phyloP scores from a whole-genome alignment of 1,140 invertebrate species.

The Oncopodura yosiiana region DNA sequence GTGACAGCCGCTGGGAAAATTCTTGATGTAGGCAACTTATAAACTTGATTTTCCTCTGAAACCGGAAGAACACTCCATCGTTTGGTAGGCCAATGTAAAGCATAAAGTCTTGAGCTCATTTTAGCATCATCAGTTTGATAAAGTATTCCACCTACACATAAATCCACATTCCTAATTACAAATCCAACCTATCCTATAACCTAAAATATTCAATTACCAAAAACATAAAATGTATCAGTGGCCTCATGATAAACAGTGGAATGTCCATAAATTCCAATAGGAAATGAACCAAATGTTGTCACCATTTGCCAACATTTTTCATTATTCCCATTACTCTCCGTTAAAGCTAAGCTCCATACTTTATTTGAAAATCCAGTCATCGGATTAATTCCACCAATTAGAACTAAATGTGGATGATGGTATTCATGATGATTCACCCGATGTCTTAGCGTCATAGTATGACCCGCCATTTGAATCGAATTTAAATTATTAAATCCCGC shows the following conservation, averaged over 20 bases:
- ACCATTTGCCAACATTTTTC: slow-evolving; percentile 57
- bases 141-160: slow-evolving; percentile 72
- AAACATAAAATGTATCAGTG: slow-evolving; percentile 77
- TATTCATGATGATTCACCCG: not conserved
- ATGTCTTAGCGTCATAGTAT: slow-evolving; percentile 70
- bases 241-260: slow-evolving; percentile 72
- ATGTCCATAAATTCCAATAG: slow-evolving; percentile 71
- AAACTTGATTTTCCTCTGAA: slow-evolving; percentile 47
- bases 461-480: slow-evolving; percentile 69
- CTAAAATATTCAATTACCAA: too few relatives aligned
- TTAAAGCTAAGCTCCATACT: slow-evolving; percentile 73
- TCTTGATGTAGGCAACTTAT: slow-evolving; percentile 52
- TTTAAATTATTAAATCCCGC: slow-evolving; percentile 9
- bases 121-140: slow-evolving; percentile 60
- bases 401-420: slow-evolving; percentile 46
- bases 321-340: too few relatives aligned
- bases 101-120: slow-evolving; percentile 63
- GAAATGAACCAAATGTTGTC: slow-evolving; percentile 54
- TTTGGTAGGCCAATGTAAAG: slow-evolving; percentile 61
- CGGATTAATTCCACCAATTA: slow-evolving; percentile 82
- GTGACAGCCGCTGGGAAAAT: slow-evolving; percentile 82
- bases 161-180: too few relatives aligned
- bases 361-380: slow-evolving; percentile 62
- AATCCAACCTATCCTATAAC: too few relatives aligned
- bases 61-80: slow-evolving; percentile 66